Conservation (phyloP, 2,888 invertebrate species). For the Trissoscelio sp. region DNA sequence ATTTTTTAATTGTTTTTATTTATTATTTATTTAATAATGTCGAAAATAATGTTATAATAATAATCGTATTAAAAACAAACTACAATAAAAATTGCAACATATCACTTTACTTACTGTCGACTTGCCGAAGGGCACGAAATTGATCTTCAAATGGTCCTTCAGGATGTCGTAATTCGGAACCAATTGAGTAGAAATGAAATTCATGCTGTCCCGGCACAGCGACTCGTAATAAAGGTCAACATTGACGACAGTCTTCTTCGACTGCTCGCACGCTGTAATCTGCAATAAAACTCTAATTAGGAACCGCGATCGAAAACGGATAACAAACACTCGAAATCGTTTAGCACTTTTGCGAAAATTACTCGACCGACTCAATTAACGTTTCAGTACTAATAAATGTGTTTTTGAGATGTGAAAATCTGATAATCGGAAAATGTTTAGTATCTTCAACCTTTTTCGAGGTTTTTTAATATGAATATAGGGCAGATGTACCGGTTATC, state of each 20-base stretch:
- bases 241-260: conserved; percentile 71
- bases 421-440: neutral
- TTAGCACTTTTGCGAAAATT: conserved; percentile 34
- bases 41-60: too few relatives aligned
- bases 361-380: conserved; percentile 9
- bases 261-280: conserved; percentile 58
- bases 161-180: conserved; percentile 82
- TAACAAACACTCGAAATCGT: conserved; percentile 13
- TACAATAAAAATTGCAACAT: too few relatives aligned
- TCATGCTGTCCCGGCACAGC: conserved; percentile 85
- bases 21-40: too few relatives aligned
- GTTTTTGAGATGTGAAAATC: conserved; percentile 7
- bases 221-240: conserved; percentile 85
- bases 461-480: neutral
- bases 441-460: neutral
- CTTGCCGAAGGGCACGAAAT: conserved; percentile 85
- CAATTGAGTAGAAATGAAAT: conserved; percentile 84
- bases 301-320: conserved; percentile 1
- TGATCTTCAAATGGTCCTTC: conserved; percentile 80
- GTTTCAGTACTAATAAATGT: conserved; percentile 8
- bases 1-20: too few relatives aligned
- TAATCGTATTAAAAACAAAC: too few relatives aligned
- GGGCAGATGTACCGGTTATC: too few relatives aligned
- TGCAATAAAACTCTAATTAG: conserved; percentile 50
- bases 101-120: too few relatives aligned